phyloP scores from a whole-genome alignment of 2,888 invertebrate species.

The Troilus luridus region DNA sequence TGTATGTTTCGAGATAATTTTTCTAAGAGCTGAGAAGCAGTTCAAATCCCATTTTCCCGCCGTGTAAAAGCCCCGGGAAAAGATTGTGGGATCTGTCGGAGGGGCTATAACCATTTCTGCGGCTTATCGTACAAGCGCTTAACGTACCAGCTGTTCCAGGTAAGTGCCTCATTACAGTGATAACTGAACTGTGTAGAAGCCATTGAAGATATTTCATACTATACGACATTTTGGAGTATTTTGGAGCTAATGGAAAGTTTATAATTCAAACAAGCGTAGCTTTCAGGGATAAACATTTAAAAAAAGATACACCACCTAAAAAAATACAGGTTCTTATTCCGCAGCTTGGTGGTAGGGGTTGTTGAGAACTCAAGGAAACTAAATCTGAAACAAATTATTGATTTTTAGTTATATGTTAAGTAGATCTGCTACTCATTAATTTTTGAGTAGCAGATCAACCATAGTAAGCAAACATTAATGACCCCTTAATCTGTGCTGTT shows the following conservation, averaged over 20 bases:
- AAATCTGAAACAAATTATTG: no score
- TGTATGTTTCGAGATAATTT: not conserved
- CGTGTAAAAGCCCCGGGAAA: not conserved
- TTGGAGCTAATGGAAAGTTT: not conserved
- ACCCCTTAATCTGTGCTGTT: no score
- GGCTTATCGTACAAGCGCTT: not conserved
- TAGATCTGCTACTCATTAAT: no score
- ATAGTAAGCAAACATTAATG: no score
- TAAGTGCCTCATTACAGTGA: not conserved
- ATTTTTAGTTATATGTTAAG: no score
- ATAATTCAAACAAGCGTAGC: not conserved
- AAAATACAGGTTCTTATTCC: no score
- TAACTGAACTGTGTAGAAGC: not conserved
- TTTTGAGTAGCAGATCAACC: no score
- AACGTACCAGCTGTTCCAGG: not conserved
- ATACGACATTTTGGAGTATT: not conserved
- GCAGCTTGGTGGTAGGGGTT: no score
- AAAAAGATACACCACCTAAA: no score
- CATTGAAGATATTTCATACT: not conserved
- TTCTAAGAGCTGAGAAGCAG: not conserved
- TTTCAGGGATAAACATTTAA: no score
- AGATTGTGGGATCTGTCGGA: conserved; percentile 8
- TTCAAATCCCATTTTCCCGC: not conserved
- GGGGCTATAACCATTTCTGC: not conserved
- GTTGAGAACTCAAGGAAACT: no score